Conservation (phyloP, 1,140 invertebrate genomes). For the Brachionus asplanchnoidis region DNA sequence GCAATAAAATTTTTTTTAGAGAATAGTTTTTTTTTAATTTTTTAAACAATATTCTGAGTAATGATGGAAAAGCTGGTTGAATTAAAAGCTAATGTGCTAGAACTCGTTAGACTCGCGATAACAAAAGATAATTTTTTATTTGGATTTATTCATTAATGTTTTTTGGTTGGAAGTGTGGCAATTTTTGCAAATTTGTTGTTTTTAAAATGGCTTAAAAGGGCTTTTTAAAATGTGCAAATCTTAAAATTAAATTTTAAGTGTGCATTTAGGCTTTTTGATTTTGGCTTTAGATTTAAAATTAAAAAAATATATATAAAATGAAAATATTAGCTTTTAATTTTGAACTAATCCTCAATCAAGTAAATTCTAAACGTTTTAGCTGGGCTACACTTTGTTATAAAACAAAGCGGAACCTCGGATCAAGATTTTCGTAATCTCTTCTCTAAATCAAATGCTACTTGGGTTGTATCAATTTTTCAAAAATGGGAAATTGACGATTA, state of each 20-base stretch:
- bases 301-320: neutral
- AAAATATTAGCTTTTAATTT: conserved; percentile 4
- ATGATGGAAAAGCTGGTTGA: neutral
- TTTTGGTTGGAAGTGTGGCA: neutral
- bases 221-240: neutral
- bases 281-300: neutral
- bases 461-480: too few relatives aligned
- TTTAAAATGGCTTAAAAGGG: neutral
- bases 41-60: neutral
- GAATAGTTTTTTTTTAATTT: too few relatives aligned
- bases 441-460: too few relatives aligned
- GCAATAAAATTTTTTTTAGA: too few relatives aligned
- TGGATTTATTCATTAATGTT: neutral
- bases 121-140: neutral
- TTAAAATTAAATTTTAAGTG: neutral
- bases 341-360: neutral
- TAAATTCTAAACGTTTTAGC: neutral
- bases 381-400: neutral
- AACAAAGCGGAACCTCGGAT: neutral
- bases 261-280: neutral
- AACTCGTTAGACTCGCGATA: neutral
- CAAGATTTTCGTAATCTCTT: neutral
- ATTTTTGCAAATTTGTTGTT: neutral
- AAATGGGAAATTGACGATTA: too few relatives aligned
- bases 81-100: neutral